A percentile compares a stretch with the other conserved stretches of the same genome.
Conservation (phyloP, 2,113 vertebrate genomes). For the Oncorhynchus nerka region DNA sequence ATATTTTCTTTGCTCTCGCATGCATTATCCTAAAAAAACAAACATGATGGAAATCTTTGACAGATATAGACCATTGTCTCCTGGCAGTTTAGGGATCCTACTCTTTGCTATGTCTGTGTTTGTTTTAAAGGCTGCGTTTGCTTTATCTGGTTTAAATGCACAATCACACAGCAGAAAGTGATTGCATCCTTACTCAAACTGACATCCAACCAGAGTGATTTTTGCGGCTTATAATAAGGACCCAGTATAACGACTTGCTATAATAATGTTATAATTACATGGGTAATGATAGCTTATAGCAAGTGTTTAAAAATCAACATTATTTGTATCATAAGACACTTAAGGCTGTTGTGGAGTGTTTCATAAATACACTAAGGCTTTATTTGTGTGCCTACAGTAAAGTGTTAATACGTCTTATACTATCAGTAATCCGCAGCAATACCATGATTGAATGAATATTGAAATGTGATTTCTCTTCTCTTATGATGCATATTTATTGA, state of each 20-base stretch:
- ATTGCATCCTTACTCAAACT: slow-evolving; percentile 31
- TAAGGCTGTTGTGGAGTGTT: no score
- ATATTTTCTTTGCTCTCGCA: slow-evolving; percentile 74
- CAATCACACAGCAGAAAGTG: slow-evolving; percentile 31
- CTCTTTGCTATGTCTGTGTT: slow-evolving; percentile 21
- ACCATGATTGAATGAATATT: slow-evolving; percentile 2
- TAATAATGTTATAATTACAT: no score
- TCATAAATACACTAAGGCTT: background rate
- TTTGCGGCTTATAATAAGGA: no score
- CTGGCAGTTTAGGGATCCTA: slow-evolving; percentile 4
- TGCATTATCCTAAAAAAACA: slow-evolving; percentile 76
- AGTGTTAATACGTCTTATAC: background rate
- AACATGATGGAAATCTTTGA: slow-evolving; percentile 75
- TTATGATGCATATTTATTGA: slow-evolving; percentile 16
- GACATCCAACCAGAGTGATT: background rate
- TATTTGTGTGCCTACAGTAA: background rate
- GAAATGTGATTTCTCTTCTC: background rate
- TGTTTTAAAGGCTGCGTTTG: slow-evolving; percentile 49
- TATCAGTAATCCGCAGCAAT: background rate
- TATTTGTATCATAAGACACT: no score
- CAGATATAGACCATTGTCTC: slow-evolving; percentile 69
- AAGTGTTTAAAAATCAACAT: no score
- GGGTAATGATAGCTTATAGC: no score
- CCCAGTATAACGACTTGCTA: no score
- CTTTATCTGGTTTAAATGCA: slow-evolving; percentile 40